Evolutionary conservation across 1,140 invertebrate species (phyloP).

Genomic region (Lepidostoma basale): DNA sequence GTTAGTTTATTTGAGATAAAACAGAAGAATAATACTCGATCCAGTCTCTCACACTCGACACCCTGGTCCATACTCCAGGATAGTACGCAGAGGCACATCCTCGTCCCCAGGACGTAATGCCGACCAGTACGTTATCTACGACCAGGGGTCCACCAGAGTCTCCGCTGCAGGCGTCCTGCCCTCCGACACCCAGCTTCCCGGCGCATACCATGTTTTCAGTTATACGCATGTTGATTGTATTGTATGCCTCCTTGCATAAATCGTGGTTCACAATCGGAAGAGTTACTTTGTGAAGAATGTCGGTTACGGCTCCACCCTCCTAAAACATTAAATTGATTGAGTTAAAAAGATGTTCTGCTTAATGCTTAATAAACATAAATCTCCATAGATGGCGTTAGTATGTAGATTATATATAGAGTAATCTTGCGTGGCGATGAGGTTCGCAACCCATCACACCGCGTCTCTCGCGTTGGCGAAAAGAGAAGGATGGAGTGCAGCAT

Average conservation of each 20-base stretch:
- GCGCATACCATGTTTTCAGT: constrained; percentile 76
- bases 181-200: constrained; percentile 53
- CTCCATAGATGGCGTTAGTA: no score
- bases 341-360: no score
- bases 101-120: constrained; percentile 65
- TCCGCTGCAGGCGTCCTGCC: constrained; percentile 27
- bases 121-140: constrained; percentile 54
- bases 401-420: no score
- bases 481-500: no score
- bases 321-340: no score
- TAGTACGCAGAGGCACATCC: constrained; percentile 63
- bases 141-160: constrained; percentile 33
- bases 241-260: constrained; percentile 48
- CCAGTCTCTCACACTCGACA: constrained; percentile 59
- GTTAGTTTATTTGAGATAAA: no score
- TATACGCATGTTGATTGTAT: constrained; percentile 50
- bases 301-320: constrained; percentile 41
- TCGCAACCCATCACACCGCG: no score
- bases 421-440: no score
- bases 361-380: no score
- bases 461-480: no score
- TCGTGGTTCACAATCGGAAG: constrained; percentile 49
- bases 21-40: constrained; percentile 47
- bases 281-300: constrained; percentile 51
- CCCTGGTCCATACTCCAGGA: constrained; percentile 69